Evolutionary conservation across 2,113 vertebrate genomes (phyloP).

Genomic region (Sphyrna mokarran): DNA sequence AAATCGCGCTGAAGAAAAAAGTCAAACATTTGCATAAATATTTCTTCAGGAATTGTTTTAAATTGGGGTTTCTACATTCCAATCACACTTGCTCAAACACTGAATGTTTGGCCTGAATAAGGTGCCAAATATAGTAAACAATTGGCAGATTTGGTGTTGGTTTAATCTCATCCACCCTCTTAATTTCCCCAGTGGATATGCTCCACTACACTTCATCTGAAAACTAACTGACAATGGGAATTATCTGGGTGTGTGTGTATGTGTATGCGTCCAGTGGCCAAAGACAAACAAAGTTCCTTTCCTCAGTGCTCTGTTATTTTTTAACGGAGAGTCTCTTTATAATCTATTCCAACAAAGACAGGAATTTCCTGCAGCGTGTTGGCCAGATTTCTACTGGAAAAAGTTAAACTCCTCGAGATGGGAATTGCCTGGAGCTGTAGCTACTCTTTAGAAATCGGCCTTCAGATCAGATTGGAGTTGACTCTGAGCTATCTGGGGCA

Average conservation of each 20-base stretch:
- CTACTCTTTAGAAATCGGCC: neutral
- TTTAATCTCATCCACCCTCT: neutral
- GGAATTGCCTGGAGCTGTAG: neutral
- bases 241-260: neutral
- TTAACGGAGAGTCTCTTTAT: neutral
- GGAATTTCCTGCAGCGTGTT: neutral
- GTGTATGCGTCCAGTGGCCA: neutral
- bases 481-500: neutral
- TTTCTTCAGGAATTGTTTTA: too few relatives aligned
- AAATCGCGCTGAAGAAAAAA: neutral
- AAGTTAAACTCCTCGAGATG: neutral
- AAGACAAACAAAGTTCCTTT: neutral
- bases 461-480: neutral
- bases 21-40: neutral
- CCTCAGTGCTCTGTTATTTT: neutral
- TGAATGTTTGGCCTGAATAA: neutral
- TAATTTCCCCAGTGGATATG: neutral
- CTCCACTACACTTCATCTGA: neutral
- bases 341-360: neutral
- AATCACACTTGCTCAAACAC: neutral
- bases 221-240: neutral
- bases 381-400: neutral
- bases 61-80: neutral
- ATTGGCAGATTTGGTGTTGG: neutral
- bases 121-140: neutral